Conservation (phyloP, 2,113 vertebrate species). For the Hymenochirus boettgeri region DNA sequence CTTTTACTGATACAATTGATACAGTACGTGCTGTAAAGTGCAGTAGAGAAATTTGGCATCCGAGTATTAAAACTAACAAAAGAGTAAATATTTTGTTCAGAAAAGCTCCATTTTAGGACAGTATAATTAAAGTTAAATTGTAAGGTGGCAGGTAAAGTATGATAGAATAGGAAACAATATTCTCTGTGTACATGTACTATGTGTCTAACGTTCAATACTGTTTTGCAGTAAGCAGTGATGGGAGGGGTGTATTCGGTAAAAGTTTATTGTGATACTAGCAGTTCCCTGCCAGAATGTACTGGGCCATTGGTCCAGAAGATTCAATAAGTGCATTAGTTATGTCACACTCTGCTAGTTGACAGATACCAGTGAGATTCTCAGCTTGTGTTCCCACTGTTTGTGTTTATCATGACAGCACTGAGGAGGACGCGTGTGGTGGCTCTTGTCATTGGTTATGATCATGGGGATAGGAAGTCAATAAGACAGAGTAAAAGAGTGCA, state of each 20-base stretch:
- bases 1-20: too few relatives aligned
- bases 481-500: constrained; percentile 31
- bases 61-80: too few relatives aligned
- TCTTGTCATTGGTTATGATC: constrained; percentile 37
- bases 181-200: background rate
- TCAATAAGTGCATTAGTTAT: constrained; percentile 42
- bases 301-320: constrained; percentile 37
- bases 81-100: too few relatives aligned
- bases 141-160: background rate
- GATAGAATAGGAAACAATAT: background rate
- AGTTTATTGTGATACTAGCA: constrained; percentile 19
- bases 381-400: constrained; percentile 32
- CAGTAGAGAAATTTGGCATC: too few relatives aligned
- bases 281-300: constrained; percentile 36
- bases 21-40: too few relatives aligned
- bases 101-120: too few relatives aligned
- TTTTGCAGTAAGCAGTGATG: constrained; percentile 8
- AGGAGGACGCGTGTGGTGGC: constrained; percentile 21
- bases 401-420: constrained; percentile 36
- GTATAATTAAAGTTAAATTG: background rate
- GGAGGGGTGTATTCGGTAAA: background rate
- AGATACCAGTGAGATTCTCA: constrained; percentile 30
- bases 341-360: constrained; percentile 40
- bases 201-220: background rate
- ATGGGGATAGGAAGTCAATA: constrained; percentile 34